Base-by-base conservation (phyloP, 64 coral and sea anemone species). In the Dendronephthya gigantea region DNA sequence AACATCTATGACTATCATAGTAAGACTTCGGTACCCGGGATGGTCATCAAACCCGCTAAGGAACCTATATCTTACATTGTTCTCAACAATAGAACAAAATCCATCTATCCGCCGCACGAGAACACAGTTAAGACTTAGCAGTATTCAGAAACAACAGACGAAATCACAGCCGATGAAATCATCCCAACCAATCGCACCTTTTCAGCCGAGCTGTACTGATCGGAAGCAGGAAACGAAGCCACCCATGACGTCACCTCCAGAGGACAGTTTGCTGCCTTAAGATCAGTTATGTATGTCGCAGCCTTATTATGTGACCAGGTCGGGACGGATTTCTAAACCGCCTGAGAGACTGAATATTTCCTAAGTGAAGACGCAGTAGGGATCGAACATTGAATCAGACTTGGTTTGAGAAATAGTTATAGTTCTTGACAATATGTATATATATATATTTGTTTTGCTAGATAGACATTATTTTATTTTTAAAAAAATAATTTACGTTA, bases 41-140 rank as follows among this genome's bases (percentile, higher is more conserved):
- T 35, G 85, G 7, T 85, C 30, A 40, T 84, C 58, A 88, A 84
- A 86, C 68, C 1, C 6, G 90, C 85, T n/a, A 88, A 88, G 62
- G 86, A 92, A 84, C 90, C 85, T 13, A 83, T 56, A 55, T 92
- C 86, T 35, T 88, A 55, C 50, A 92, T 82, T 45, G 82, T 88
- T 27, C 2, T 52, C 17, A 88, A 85, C 45, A 23, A 85, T 30
- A 16, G 35, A 52, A 88, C 58, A 41, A 82, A 88, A 88, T 49
- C 14, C 39, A 45, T 66, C 23, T 84, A 76, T 81, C n/a, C 29
- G 56, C 30, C 85, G 56, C 23, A 88, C 90, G 15, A 62, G 43
- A 83, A 41, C 85, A n/a, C n/a, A n/a, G n/a, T n/a, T n/a, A n/a
- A n/a, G n/a, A n/a, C n/a, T n/a, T n/a, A n/a, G n/a, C n/a, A n/a